phyloP scores from a whole-genome alignment of 2,797 vertebrate genomes.

The Rachycentron canadum region DNA sequence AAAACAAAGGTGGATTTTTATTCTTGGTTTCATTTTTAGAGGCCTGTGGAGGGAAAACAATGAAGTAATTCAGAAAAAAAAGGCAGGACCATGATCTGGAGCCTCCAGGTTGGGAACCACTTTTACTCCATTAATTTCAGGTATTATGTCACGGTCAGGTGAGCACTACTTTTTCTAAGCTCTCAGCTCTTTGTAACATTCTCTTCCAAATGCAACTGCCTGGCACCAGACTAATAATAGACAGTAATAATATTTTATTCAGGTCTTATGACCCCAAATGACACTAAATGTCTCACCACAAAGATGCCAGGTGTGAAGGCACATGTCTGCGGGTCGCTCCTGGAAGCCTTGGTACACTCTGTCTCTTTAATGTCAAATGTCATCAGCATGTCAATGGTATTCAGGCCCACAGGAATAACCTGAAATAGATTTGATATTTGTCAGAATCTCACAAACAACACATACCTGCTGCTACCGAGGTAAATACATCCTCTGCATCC shows the following conservation, averaged over 20 bases:
- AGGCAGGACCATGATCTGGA: not conserved
- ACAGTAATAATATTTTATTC: not conserved
- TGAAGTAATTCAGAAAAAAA: too few species aligned
- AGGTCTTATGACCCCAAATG: not conserved
- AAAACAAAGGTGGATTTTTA: too few species aligned
- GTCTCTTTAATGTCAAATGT: conserved; percentile 76
- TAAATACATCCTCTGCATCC: too few species aligned
- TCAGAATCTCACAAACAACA: not conserved
- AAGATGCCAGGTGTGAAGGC: conserved; percentile 66
- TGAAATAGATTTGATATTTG: conserved; percentile 19
- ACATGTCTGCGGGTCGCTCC: conserved; percentile 62
- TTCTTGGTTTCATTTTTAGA: too few species aligned
- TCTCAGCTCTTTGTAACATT: too few species aligned
- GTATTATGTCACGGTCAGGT: too few species aligned
- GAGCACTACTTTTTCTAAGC: too few species aligned
- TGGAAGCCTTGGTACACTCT: conserved; percentile 63
- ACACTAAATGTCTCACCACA: conserved; percentile 65
- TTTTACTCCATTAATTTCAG: not conserved
- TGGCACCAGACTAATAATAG: not conserved
- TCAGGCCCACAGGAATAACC: conserved; percentile 62
- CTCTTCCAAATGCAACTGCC: not conserved
- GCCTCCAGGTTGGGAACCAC: not conserved
- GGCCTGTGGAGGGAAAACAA: too few species aligned
- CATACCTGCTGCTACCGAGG: too few species aligned
- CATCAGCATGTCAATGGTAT: conserved; percentile 71